phyloP scores from a whole-genome alignment of 2,797 vertebrate species.

The Lophius americanus region DNA sequence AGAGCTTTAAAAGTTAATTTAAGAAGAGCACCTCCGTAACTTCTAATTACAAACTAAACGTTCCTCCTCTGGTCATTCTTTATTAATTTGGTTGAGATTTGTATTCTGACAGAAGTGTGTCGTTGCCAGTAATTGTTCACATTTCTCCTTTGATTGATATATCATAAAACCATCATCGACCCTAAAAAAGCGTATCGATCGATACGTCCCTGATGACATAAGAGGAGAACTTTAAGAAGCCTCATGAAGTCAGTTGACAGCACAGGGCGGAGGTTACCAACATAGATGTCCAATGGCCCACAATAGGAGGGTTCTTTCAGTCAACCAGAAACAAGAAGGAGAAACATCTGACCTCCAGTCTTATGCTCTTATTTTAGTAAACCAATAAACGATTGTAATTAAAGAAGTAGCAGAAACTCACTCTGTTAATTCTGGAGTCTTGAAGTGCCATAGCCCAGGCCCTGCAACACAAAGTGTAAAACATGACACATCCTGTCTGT shows the following conservation, averaged over 20 bases:
- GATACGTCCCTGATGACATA: neutral
- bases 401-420: conserved; percentile 76
- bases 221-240: neutral
- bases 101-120: too few species aligned
- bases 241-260: neutral
- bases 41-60: too few species aligned
- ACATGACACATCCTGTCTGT: neutral
- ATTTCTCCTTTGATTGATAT: too few species aligned
- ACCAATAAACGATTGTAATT: neutral
- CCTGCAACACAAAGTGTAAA: conserved; percentile 70
- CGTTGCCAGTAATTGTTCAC: too few species aligned
- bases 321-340: neutral
- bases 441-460: conserved; percentile 95
- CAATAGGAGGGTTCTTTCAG: neutral
- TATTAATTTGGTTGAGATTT: too few species aligned
- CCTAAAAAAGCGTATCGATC: too few species aligned
- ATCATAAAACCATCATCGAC: too few species aligned
- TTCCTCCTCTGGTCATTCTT: too few species aligned
- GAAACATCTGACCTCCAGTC: neutral
- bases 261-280: neutral
- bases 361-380: conserved; percentile 1
- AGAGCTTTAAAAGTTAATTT: too few species aligned
- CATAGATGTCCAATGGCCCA: neutral
- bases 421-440: conserved; percentile 90
- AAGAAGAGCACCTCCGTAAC: too few species aligned